phyloP scores from a whole-genome alignment of 2,797 vertebrate species.

The Lycodopsis pacificus region DNA sequence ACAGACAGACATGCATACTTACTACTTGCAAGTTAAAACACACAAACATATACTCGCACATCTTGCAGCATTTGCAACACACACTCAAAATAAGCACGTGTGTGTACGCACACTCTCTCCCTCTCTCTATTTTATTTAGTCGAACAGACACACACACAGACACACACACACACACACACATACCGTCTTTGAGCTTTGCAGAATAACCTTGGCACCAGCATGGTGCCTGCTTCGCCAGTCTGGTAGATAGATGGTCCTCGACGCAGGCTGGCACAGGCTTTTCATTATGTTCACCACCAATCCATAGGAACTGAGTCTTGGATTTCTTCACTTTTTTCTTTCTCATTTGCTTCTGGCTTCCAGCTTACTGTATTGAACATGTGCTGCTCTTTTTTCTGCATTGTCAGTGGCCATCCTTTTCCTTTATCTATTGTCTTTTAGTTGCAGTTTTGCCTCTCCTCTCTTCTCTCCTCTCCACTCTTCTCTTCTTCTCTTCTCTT shows the following conservation, averaged over 20 bases:
- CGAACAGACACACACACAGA: constrained; percentile 26
- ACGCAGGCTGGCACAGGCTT: constrained; percentile 64
- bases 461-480: constrained; percentile 20
- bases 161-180: constrained; percentile 31
- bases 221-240: constrained; percentile 74
- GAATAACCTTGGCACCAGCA: constrained; percentile 80
- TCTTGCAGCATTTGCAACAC: constrained; percentile 39
- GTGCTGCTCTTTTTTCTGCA: constrained; percentile 40
- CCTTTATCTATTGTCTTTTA: constrained; percentile 34
- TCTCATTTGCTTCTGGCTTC: constrained; percentile 36
- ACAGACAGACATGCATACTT: neutral
- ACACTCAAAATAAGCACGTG: constrained; percentile 25
- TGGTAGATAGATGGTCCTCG: constrained; percentile 78
- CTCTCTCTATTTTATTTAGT: constrained; percentile 20
- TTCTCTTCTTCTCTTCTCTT: constrained; percentile 6
- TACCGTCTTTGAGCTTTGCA: constrained; percentile 62
- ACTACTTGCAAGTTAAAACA: constrained; percentile 6
- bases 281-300: constrained; percentile 68
- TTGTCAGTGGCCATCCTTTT: constrained; percentile 44
- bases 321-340: constrained; percentile 52
- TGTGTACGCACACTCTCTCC: neutral
- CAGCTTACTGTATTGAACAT: constrained; percentile 22
- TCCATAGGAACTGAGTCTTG: constrained; percentile 59
- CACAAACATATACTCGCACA: constrained; percentile 1
- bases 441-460: constrained; percentile 18